Evolutionary conservation across 2,888 invertebrate genomes (phyloP).

Genomic region (Melieria crassipennis): DNA sequence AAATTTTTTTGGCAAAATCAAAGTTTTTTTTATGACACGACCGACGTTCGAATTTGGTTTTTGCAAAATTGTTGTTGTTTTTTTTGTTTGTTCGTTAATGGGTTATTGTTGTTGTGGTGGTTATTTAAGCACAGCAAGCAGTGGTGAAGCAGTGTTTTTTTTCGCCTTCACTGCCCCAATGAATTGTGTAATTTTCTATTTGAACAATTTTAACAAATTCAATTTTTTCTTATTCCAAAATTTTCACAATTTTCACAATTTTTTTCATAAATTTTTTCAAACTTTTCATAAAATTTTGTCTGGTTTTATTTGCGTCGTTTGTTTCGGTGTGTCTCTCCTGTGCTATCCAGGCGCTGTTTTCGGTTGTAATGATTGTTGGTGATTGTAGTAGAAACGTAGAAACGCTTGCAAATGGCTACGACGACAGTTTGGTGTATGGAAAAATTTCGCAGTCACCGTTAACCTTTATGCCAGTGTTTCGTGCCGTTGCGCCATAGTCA

Average conservation of each 20-base stretch:
- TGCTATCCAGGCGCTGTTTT: background rate
- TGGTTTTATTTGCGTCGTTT: background rate
- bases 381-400: background rate
- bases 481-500: too few relatives aligned
- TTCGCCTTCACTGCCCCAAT: too few relatives aligned
- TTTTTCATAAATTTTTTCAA: constrained; percentile 4
- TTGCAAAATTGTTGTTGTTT: background rate
- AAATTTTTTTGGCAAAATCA: background rate
- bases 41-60: too few relatives aligned
- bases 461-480: constrained; percentile 42
- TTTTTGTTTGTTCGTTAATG: background rate
- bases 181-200: too few relatives aligned
- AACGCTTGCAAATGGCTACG: constrained; percentile 43
- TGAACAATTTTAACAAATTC: too few relatives aligned
- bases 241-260: background rate
- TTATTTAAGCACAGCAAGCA: too few relatives aligned
- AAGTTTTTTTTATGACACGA: background rate
- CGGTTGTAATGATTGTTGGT: too few relatives aligned
- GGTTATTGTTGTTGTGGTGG: background rate
- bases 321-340: background rate
- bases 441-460: constrained; percentile 47
- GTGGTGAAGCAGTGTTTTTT: background rate
- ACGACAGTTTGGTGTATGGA: constrained; percentile 48
- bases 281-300: background rate
- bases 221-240: background rate